Base-by-base conservation (phyloP, 1,140 invertebrate genomes). In the Solenopsis fugax region DNA sequence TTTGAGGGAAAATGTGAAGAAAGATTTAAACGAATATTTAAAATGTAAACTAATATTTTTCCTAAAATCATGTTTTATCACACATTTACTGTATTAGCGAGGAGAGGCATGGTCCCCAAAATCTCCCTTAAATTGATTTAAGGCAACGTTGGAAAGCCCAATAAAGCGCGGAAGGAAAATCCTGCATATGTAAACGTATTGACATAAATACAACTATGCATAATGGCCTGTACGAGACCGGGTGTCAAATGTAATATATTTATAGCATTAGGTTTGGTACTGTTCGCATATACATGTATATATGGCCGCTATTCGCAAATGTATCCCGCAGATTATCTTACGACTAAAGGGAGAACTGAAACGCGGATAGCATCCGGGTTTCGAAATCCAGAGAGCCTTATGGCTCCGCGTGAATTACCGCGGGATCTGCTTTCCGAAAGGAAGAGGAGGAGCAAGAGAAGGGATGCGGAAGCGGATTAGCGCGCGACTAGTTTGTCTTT, bases 401-500 rank as follows among this genome's bases (percentile, higher is more conserved):
- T 56, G 45, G 45, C 29, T 56, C 65, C 29, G 9, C 34, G 72
- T 85, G 75, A 87, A 87, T 85, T 77, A 87, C 52, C 45, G 18
- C 54, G 4, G 29, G 41, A 37, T 75, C 64, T 16, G 41, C n/a
- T 52, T 75, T 41, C 56, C 37, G n/a, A 24, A 18, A 16, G 50
- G 18, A 18, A 18, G 41, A 9, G 58, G 4, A 41, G 65, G 37
- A 73, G 52, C 29, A 41, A 45, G 24, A n/a, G 13, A 7, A 16
- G 18, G 56, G 21, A 5, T 21, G 18, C 62, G 65, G 54, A 84
- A 67, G 48, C 73, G 86, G 52, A 80, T 50, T 85, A 80, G 56
- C 41, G 81, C 52, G 18, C 56, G 72, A 91, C 90, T 86, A 78
- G 86, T 92, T 93, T 93, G 93, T 93, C 92, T 93, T 93, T 93